phyloP scores from a whole-genome alignment of 1,140 invertebrate species.

The Drosophila ambigua region DNA sequence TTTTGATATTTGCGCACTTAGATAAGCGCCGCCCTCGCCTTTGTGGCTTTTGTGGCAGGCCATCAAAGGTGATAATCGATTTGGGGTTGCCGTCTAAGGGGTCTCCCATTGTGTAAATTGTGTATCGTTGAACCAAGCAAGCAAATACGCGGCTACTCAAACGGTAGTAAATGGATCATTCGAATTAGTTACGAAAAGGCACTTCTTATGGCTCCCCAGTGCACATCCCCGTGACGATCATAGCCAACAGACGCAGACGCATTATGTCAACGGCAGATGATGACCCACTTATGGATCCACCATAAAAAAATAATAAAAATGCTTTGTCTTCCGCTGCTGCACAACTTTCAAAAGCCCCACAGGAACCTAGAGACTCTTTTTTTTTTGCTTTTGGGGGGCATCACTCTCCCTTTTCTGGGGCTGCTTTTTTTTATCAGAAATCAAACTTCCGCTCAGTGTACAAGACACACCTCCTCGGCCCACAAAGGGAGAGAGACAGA shows the following conservation, averaged over 20 bases:
- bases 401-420: constrained; percentile 33
- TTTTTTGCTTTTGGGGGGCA: constrained; percentile 14
- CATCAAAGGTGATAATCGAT: constrained; percentile 67
- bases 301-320: background rate
- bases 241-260: constrained; percentile 1
- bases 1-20: constrained; percentile 62
- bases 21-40: constrained; percentile 46
- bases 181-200: too few species aligned
- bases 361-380: constrained; percentile 38
- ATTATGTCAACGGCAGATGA: constrained; percentile 59
- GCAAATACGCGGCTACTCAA: background rate
- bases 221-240: constrained; percentile 49
- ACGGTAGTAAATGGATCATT: too few species aligned
- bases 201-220: background rate
- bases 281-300: constrained; percentile 55
- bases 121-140: constrained; percentile 3
- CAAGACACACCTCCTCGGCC: constrained; percentile 6
- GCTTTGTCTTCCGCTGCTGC: constrained; percentile 4
- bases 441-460: constrained; percentile 75
- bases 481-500: too few species aligned
- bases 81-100: constrained; percentile 7
- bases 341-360: constrained; percentile 52
- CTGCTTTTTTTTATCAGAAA: constrained; percentile 47
- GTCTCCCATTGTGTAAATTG: too few species aligned
- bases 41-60: constrained; percentile 42